Conservation (phyloP, 2,888 invertebrate genomes). For the Octodonta nipae region DNA sequence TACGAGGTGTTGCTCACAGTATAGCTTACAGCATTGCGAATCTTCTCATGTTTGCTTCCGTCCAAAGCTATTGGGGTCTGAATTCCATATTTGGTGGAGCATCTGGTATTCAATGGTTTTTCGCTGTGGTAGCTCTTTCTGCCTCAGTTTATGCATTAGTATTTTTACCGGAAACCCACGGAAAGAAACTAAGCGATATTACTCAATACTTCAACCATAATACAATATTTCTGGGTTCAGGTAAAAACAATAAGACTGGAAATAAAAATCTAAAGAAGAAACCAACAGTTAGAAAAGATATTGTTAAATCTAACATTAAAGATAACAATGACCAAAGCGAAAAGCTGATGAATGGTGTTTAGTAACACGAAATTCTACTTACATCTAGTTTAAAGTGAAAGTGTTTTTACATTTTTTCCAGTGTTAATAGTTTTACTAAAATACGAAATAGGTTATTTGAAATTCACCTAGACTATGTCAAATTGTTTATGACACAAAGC, state of each 20-base stretch:
- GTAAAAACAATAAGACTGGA: conserved; percentile 9
- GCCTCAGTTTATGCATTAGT: conserved; percentile 35
- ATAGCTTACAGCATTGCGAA: conserved; percentile 45
- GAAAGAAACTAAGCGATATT: conserved; percentile 38
- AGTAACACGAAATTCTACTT: background rate
- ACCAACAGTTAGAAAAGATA: conserved; percentile 17
- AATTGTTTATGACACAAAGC: too few species aligned
- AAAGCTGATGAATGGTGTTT: conserved; percentile 15
- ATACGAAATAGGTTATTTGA: too few species aligned
- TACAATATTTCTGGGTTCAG: conserved; percentile 22
- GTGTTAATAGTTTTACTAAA: too few species aligned
- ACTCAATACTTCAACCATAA: conserved; percentile 38
- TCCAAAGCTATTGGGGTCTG: conserved; percentile 38
- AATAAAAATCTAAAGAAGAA: conserved; percentile 8
- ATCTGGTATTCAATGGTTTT: conserved; percentile 43
- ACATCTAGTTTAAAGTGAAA: too few species aligned
- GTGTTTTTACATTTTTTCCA: too few species aligned
- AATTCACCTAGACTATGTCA: too few species aligned
- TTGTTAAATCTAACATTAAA: conserved; percentile 13
- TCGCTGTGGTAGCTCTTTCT: conserved; percentile 37
- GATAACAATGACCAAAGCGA: conserved; percentile 17
- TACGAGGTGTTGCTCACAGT: conserved; percentile 46
- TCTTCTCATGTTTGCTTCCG: conserved; percentile 43
- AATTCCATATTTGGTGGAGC: conserved; percentile 33
- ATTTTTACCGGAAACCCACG: conserved; percentile 40